Evolutionary conservation across 2,113 vertebrate species (phyloP), one percentile per base, ranked within the genome.

Genomic region (Eidolon helvum): DNA sequence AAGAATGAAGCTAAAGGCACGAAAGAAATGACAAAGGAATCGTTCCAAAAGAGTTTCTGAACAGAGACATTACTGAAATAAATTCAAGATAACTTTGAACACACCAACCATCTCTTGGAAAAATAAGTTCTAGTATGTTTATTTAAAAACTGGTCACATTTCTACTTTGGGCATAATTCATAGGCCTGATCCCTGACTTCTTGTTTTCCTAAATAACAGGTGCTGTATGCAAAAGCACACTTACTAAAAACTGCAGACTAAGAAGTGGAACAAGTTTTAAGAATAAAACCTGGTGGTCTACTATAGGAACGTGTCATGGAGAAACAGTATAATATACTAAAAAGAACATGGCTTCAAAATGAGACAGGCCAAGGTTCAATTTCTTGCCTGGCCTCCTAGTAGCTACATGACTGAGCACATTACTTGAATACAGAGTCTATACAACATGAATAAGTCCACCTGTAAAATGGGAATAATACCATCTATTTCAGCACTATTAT

Each of bases 181-280:
- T 7, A 92, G 30, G 19, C 10, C 35, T 88, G 9, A 93, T 61
- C 72, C 16, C 12, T 85, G 66, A 94, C 43, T 95, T 96, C 71
- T 83, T 8, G 28, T 65, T 92, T 87, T 82, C 55, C 21, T 33
- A 3, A 85, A 26, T 92, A 77, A 84, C 4, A 85, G 35, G 40
- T 45, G 40, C 4, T 91, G 21, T 61, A 78, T 33, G n/a, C 21
- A 95, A 88, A 93, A 82, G 72, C 55, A 74, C 14, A 92, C 55
- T 79, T 82, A 97, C 75, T 77, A 71, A 22, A 24, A 85, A 79
- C n/a, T 77, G 87, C 2, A 97, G 68, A 68, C 65, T 94, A 90
- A 80, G 33, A 91, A 80, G 66, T 59, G n/a, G 10, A 90, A 87
- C n/a, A 94, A 91, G 75, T 79, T 94, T 92, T 78, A 92, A 85